Conservation (phyloP, 1,140 invertebrate genomes). For the Lerema accius region DNA sequence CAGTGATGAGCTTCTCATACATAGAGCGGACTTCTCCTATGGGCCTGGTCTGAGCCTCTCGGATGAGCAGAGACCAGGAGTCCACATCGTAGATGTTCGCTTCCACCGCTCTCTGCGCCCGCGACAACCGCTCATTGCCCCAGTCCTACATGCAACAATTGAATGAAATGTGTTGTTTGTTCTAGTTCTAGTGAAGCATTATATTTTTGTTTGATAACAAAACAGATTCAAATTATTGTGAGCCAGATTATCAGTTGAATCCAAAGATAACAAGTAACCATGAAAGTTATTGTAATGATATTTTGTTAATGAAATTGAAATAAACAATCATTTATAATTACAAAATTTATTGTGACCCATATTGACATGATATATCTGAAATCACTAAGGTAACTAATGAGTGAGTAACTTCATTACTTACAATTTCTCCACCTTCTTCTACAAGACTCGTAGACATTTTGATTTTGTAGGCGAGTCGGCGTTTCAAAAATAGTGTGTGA, state of each 20-base stretch:
- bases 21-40: slow-evolving; percentile 95
- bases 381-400: too few species aligned
- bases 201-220: too few species aligned
- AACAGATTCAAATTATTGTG: too few species aligned
- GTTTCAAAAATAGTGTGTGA: not conserved
- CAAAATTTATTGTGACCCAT: too few species aligned
- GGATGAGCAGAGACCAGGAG: slow-evolving; percentile 96
- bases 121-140: slow-evolving; percentile 91
- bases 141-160: slow-evolving; percentile 85
- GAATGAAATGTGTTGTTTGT: too few species aligned
- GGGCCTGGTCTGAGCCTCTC: slow-evolving; percentile 95
- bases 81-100: slow-evolving; percentile 96
- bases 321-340: too few species aligned
- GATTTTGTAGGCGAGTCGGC: not conserved
- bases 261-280: too few species aligned
- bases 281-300: too few species aligned
- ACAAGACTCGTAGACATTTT: not conserved
- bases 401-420: not conserved
- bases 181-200: too few species aligned
- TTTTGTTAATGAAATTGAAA: too few species aligned
- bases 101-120: slow-evolving; percentile 91
- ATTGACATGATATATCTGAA: too few species aligned
- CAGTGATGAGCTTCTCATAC: slow-evolving; percentile 96
- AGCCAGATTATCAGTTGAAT: too few species aligned
- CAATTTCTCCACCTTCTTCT: not conserved